Base-by-base conservation (phyloP, 1,140 invertebrate genomes). In the Rhopalosiphum maidis region DNA sequence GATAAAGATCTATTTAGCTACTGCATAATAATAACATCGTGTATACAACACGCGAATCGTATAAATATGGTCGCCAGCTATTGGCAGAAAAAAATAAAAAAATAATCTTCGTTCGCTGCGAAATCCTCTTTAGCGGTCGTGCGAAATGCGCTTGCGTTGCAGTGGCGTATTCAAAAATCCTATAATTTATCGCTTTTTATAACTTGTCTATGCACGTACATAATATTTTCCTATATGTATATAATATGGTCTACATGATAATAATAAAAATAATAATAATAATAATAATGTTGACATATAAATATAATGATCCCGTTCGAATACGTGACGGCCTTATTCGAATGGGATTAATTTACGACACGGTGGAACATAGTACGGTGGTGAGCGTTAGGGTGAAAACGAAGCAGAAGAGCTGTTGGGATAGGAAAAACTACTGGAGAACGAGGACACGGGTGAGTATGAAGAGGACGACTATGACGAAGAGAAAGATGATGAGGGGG, bases 1-100 rank as follows among this genome's bases (percentile, higher is more conserved):
- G 89, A 90, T 90, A 90, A 90, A 41, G 54, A 90, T 90, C 89
- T 68, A 90, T 90, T 90, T 90, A n/a, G 89, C 41, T 60, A 43
- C 54, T 90, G 35, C 7, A n/a, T 77, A 18, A n/a, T n/a, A 77
- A 46, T 46, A 88, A 88, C 35, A 37, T 89, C 8, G n/a, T 51
- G 35, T 51, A 35, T 51, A 88, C 35, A 68, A 90, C 37, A 68
- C 89, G 55, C 89, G 22, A 89, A 41, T 90, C 55, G 55, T 22
- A 90, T n/a, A 55, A 43, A 60, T 30, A 55, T 37, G 22, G 21
- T 25, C 51, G 25, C 11, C 11, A 15, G 25, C 41, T 25, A 41
- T 46, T 54, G 35, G 9, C 11, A 4, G 35, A 43, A 23, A 30
- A 43, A 60, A 43, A 90, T 30, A 90, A 90, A 68, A 68, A 77